Base-by-base conservation (phyloP, 2,888 invertebrate genomes). In the Lypha dubia region DNA sequence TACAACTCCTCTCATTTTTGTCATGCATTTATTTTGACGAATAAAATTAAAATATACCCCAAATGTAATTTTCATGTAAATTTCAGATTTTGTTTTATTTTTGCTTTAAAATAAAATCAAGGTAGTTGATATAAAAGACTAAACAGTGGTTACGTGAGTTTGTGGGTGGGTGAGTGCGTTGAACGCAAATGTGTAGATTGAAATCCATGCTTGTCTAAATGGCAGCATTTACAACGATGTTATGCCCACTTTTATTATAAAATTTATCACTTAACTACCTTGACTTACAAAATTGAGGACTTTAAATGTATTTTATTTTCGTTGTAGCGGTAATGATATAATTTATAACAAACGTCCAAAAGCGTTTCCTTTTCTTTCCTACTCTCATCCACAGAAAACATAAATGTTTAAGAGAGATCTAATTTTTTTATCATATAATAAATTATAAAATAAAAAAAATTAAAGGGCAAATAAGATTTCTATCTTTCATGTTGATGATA, bases 311-410 rank as follows among this genome's bases (percentile, higher is more conserved):
- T 70, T 62, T 60, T 32, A 35, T 28, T 28, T 28, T 28, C 6
- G 24, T 35, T 63, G 56, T 60, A 46, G 60, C 49, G 28, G 38
- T 79, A 79, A 79, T 74, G 83, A 74, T 51, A 74, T 83, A 79
- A 83, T 83, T 83, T 74, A 74, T 83, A 49, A 49, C 62, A 79
- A 79, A 62, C 68, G 73, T 74, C 68, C 49, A 70, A 74, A 62
- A 63, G 46, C 22, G 62, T 76, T 56, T 44, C 35, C 8, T 67
- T 58, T 73, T 51, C 60, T 77, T 44, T 53, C 73, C 65, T 60
- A 38, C 67, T 46, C 15, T 44, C 51, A 7, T 24, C 15, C 46
- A 41, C 28, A 63, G 3, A 17, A 32, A 58, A 60, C 13, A 58
- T 5, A n/a, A 24, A 6, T 13, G 4, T 7, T n/a, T 20, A n/a